phyloP scores from a whole-genome alignment of 1,140 invertebrate genomes.

The Trichonephila inaurata region DNA sequence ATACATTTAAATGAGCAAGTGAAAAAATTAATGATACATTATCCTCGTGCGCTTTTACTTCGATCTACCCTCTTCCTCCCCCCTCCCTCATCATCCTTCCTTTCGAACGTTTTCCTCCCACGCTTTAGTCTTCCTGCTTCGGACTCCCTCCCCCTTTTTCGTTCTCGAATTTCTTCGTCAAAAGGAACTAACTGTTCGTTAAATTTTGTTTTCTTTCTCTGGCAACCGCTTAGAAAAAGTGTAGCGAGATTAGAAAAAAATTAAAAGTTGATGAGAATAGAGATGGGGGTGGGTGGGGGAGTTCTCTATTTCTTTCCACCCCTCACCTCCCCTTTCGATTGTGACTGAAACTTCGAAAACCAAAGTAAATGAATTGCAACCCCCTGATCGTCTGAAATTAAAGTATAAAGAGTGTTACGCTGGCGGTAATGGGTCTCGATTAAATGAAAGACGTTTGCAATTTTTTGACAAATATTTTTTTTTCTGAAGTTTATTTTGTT shows the following conservation, averaged over 20 bases:
- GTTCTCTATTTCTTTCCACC: not conserved
- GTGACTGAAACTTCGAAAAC: slow-evolving; percentile 50
- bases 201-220: slow-evolving; percentile 74
- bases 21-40: slow-evolving; percentile 75
- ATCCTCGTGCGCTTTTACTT: slow-evolving; percentile 38
- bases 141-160: not conserved
- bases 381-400: slow-evolving; percentile 55
- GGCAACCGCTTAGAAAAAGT: slow-evolving; percentile 59
- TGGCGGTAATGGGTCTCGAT: slow-evolving; percentile 28
- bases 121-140: not conserved
- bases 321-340: not conserved
- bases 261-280: slow-evolving; percentile 8
- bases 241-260: slow-evolving; percentile 56
- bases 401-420: slow-evolving; percentile 63
- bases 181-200: slow-evolving; percentile 56
- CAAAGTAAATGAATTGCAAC: slow-evolving; percentile 57
- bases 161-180: not conserved
- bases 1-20: slow-evolving; percentile 74
- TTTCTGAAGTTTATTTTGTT: not conserved
- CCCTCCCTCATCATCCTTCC: not conserved
- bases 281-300: not conserved
- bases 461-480: not conserved
- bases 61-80: too few species aligned
- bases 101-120: not conserved
- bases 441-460: slow-evolving; percentile 57